Base-by-base conservation (phyloP, 2,797 vertebrate species). In the Buphagus erythrorhynchus region DNA sequence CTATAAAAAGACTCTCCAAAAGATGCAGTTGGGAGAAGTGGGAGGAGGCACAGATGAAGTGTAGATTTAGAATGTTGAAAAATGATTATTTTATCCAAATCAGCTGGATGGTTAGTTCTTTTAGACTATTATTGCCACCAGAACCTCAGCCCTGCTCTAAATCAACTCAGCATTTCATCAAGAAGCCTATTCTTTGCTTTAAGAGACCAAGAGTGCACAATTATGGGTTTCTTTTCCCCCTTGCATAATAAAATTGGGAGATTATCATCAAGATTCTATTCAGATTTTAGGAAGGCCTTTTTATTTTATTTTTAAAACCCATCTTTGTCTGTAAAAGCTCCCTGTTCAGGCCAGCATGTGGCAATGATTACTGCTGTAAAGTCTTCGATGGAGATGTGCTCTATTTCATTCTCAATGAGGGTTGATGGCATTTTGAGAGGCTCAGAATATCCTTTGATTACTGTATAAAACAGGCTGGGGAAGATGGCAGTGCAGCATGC, bases 241-340 rank as follows among this genome's bases (percentile, higher is more conserved):
- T 94, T 94, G 91, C 67, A 96, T 97, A 97, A 97, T 97, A 95
- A 96, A 97, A 97, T 83, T 79, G 94, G 84, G 92, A 98, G 81
- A 98, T 98, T 98, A 98, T 98, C 97, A 98, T 98, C 97, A 98
- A 97, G 97, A 97, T 98, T 94, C 97, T 98, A 98, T 98, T 98
- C 98, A 98, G 90, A 95, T 96, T 97, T 97, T 97, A 92, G 87
- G 95, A 91, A 96, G 88, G 83, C 95, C 97, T 97, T 94, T 93
- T 95, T 95, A 92, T 95, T 91, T 97, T 97, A 94, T 97, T 97
- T 96, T 96, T 95, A 93, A 97, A 90, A 91, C 90, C 79, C 68
- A 68, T 96, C 96, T 97, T 97, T 97, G 77, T 96, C 95, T 97
- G 82, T 96, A 91, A 95, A 91, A 97, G 88, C 96, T 97, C 95